These are phyloP conservation scores for Araneus ventricosus DNA, from an alignment of 1,140 invertebrate species.

Conservation along the genomic window DNA sequence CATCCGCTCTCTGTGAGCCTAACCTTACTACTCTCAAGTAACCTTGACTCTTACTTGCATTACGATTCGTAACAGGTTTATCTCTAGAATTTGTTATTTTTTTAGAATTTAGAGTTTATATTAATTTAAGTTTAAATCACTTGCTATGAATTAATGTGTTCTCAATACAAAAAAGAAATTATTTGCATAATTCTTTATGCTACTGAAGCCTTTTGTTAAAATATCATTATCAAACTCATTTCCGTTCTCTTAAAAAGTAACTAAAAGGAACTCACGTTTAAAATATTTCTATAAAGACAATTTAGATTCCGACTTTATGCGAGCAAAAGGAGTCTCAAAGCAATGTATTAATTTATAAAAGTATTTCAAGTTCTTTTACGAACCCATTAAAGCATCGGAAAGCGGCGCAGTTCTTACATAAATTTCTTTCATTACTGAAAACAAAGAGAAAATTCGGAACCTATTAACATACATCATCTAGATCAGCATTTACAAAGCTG, in stretches of 20 bases:
- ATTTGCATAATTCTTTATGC: background rate
- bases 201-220: background rate
- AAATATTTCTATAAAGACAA: background rate
- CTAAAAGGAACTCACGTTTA: background rate
- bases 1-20: no score
- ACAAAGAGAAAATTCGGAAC: background rate
- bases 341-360: slow-evolving; percentile 8
- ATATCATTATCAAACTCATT: background rate
- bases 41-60: no score
- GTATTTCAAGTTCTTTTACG: background rate
- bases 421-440: background rate
- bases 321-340: background rate
- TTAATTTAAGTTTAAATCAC: no score
- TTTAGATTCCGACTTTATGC: background rate
- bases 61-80: no score
- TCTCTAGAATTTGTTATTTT: no score
- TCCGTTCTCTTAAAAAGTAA: background rate
- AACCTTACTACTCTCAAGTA: no score
- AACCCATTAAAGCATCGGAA: background rate
- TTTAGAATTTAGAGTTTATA: no score
- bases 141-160: no score
- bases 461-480: slow-evolving; percentile 1
- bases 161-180: no score
- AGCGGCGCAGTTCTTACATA: background rate
- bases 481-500: background rate